Conservation (phyloP, 2,888 invertebrate genomes). For the Linhomoeus sp. region DNA sequence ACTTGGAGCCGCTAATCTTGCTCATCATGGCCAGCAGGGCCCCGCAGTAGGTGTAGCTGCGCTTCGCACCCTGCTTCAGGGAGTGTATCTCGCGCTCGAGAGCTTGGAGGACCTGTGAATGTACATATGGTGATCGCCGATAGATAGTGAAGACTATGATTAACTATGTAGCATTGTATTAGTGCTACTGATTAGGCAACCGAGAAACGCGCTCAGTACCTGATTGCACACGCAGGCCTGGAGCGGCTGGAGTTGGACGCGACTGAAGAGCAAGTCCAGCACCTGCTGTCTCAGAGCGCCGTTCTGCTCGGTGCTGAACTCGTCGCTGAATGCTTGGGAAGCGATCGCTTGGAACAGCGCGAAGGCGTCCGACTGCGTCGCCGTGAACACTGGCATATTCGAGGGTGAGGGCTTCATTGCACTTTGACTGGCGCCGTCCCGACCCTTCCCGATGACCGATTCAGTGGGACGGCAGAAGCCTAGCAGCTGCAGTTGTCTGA, state of each 20-base stretch:
- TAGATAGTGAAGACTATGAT: too few relatives aligned
- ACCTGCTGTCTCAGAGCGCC: slow-evolving; percentile 8
- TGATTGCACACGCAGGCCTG: slow-evolving; percentile 24
- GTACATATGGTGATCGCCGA: too few relatives aligned
- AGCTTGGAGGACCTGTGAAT: too few relatives aligned
- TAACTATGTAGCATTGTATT: too few relatives aligned
- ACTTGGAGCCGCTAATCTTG: slow-evolving; percentile 34
- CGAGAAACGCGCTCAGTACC: slow-evolving; percentile 17
- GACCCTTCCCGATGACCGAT: slow-evolving; percentile 14
- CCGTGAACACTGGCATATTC: slow-evolving; percentile 32
- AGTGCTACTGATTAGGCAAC: neutral
- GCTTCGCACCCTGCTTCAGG: slow-evolving; percentile 8
- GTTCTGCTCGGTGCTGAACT: slow-evolving; percentile 16
- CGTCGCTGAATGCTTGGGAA: slow-evolving; percentile 18
- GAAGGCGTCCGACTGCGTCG: slow-evolving; percentile 30
- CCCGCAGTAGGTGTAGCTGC: slow-evolving; percentile 23
- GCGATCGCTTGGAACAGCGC: slow-evolving; percentile 69
- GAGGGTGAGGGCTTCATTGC: slow-evolving; percentile 15
- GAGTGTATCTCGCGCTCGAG: neutral
- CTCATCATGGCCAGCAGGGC: slow-evolving; percentile 20
- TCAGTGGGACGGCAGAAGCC: neutral
- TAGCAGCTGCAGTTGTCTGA: slow-evolving; percentile 48
- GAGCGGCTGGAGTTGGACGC: slow-evolving; percentile 23
- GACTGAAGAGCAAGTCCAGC: slow-evolving; percentile 22
- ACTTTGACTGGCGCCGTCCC: neutral